Conservation (phyloP, 2,113 vertebrate species). For the Lepisosteus osseus region DNA sequence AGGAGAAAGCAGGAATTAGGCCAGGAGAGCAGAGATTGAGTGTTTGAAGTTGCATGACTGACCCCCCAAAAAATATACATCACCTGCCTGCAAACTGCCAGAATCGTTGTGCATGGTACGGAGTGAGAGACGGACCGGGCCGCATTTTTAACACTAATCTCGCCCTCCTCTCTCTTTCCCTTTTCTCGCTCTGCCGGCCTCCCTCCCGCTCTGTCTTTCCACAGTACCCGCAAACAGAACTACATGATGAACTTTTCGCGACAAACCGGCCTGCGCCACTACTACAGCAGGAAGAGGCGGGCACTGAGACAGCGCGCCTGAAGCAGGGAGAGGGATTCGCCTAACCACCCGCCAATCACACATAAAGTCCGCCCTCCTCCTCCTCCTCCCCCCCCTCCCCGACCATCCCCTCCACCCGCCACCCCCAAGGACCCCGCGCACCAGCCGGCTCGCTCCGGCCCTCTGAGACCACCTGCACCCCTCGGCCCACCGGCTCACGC, state of each 20-base stretch:
- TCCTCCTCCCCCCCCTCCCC: slow-evolving; percentile 33
- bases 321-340: slow-evolving; percentile 60
- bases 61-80: slow-evolving; percentile 14
- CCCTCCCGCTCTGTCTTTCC: slow-evolving; percentile 50
- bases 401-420: too few relatives aligned
- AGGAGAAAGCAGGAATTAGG: too few relatives aligned
- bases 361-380: slow-evolving; percentile 37
- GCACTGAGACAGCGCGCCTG: slow-evolving; percentile 86
- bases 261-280: slow-evolving; percentile 91
- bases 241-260: slow-evolving; percentile 99
- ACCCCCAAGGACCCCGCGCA: slow-evolving; percentile 24
- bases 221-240: slow-evolving; percentile 98
- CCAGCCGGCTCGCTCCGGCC: slow-evolving; percentile 53
- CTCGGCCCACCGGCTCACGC: slow-evolving; percentile 42
- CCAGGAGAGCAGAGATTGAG: slow-evolving; percentile 52
- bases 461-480: slow-evolving; percentile 37
- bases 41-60: slow-evolving; percentile 71
- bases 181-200: slow-evolving; percentile 19
- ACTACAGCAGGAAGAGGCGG: slow-evolving; percentile 96
- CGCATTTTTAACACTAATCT: slow-evolving; percentile 38
- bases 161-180: slow-evolving; percentile 12
- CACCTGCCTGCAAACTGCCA: slow-evolving; percentile 53
- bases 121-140: slow-evolving; percentile 13
- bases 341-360: slow-evolving; percentile 55
- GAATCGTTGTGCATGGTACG: slow-evolving; percentile 18